A percentile compares a stretch with the other conserved stretches of the same genome.
Conservation (phyloP, 2,113 vertebrate genomes). For the Henicopernis longicauda region DNA sequence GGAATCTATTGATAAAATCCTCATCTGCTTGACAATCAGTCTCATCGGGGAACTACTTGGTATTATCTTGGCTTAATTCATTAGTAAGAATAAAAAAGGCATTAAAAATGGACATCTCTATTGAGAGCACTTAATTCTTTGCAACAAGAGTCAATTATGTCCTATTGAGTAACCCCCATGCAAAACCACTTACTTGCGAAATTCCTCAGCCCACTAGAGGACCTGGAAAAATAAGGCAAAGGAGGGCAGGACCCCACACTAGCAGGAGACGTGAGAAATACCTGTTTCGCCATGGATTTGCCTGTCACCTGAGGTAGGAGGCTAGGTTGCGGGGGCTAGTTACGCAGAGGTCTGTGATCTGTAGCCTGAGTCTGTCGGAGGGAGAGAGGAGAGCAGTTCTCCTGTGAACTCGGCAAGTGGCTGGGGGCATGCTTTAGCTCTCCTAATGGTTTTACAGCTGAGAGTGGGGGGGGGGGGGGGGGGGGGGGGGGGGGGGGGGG, state of each 20-base stretch:
- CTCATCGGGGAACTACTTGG: constrained; percentile 52
- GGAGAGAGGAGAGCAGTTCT: neutral
- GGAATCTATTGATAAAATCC: constrained; percentile 19
- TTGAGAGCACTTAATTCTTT: constrained; percentile 55
- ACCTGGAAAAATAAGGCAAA: neutral
- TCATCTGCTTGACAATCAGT: neutral
- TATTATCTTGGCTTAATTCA: constrained; percentile 55
- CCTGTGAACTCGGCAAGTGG: neutral
- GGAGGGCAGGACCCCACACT: neutral
- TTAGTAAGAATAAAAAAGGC: constrained; percentile 32
- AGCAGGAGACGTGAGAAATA: neutral
- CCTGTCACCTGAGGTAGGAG: neutral
- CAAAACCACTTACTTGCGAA: neutral
- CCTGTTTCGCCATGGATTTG: neutral
- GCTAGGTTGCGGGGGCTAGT: neutral
- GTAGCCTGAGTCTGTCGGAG: neutral
- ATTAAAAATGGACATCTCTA: constrained; percentile 46
- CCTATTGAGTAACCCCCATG: neutral
- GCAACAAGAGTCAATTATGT: constrained; percentile 29
- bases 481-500: no score
- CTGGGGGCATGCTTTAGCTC: neutral
- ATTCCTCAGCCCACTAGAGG: neutral
- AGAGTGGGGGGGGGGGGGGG: no score
- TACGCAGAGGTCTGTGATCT: fast-evolving
- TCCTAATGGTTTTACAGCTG: neutral